Conservation (phyloP, 2,113 vertebrate genomes). For the Mesembrinibis cayennensis region DNA sequence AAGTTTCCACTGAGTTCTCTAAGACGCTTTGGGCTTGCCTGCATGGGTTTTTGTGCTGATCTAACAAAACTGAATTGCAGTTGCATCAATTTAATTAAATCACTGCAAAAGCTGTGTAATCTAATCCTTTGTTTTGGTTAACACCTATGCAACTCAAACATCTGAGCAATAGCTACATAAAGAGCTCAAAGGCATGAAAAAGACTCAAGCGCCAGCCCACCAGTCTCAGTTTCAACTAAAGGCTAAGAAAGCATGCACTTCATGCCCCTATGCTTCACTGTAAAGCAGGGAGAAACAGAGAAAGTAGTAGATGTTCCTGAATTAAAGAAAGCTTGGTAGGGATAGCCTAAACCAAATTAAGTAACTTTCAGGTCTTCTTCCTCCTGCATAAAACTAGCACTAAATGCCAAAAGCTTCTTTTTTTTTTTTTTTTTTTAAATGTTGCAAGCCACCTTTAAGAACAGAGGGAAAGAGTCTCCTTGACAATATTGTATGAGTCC, state of each 20-base stretch:
- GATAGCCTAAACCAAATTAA: neutral
- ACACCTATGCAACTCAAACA: neutral
- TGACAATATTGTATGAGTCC: neutral
- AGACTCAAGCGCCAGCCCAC: neutral
- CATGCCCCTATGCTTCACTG: neutral
- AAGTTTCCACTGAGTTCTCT: neutral
- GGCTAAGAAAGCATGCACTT: neutral
- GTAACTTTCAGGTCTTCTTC: neutral
- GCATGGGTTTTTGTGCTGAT: neutral
- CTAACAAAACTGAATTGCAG: neutral
- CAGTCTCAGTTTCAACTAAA: neutral
- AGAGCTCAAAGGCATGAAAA: conserved; percentile 8
- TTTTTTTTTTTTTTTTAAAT: too few relatives aligned
- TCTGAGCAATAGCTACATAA: neutral
- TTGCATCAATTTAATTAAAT: conserved; percentile 19
- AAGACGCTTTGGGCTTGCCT: neutral
- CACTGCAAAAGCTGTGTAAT: neutral
- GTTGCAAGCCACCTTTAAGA: neutral
- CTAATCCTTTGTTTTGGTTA: conserved; percentile 2
- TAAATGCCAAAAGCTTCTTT: neutral
- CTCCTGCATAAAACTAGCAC: neutral
- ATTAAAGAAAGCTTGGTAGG: neutral
- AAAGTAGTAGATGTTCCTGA: neutral
- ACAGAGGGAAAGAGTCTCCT: neutral
- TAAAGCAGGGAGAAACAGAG: neutral